These are phyloP conservation scores for Atethmia centrago DNA, from an alignment of 2,888 invertebrate genomes.

Conservation along the genomic window DNA sequence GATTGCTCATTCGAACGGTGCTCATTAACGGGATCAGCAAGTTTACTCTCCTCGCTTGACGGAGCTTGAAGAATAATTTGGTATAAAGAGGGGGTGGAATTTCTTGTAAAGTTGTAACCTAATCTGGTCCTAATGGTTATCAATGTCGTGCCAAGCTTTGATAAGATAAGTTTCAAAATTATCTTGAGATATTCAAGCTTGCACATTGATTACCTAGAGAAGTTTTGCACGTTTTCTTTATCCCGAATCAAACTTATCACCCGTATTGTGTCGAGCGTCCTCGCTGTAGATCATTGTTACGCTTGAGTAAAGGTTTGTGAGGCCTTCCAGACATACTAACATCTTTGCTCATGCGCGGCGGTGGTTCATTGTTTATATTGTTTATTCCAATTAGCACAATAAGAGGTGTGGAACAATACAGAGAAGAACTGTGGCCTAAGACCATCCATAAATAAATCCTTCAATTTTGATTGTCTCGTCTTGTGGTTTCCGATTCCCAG, in stretches of 20 bases:
- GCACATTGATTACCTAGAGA: neutral
- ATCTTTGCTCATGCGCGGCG: neutral
- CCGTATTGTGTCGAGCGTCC: neutral
- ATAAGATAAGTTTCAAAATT: neutral
- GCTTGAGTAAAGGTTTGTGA: constrained; percentile 5
- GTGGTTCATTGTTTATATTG: neutral
- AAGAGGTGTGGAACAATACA: neutral
- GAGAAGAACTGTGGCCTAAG: neutral
- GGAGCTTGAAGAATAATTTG: neutral
- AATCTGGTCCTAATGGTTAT: neutral
- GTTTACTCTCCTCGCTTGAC: neutral
- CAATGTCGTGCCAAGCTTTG: neutral
- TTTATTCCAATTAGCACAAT: neutral
- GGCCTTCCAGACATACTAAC: neutral
- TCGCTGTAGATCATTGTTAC: neutral
- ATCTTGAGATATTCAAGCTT: neutral
- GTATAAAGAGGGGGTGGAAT: neutral
- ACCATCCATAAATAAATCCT: too few species aligned
- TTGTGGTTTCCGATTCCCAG: neutral
- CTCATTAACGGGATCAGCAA: constrained; percentile 37
- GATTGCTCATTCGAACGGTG: constrained; percentile 49
- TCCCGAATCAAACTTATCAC: neutral
- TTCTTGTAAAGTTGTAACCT: neutral
- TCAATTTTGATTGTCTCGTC: neutral
- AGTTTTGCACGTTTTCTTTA: neutral